These are phyloP conservation scores for Heliconius charithonia DNA, from an alignment of 2,888 invertebrate species.

Conservation along the genomic window DNA sequence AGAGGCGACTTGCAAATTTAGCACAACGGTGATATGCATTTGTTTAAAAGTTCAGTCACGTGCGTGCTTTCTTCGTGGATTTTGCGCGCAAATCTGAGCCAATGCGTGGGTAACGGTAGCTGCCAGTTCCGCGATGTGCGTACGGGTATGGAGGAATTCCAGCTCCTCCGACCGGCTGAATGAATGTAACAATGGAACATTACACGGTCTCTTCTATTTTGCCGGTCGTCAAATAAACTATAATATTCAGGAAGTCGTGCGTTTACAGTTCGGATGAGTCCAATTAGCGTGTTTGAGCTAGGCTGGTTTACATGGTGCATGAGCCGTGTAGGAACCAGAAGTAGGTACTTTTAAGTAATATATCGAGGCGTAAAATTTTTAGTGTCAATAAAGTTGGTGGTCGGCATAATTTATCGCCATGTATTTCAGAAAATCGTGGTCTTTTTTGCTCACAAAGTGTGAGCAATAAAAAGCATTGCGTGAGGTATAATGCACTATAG, in stretches of 20 bases:
- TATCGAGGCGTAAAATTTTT: constrained; percentile 29
- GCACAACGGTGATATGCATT: constrained; percentile 54
- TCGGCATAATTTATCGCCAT: constrained; percentile 28
- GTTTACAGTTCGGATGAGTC: constrained; percentile 28
- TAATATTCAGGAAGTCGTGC: constrained; percentile 41
- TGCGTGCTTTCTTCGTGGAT: constrained; percentile 80
- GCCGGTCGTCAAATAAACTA: constrained; percentile 32
- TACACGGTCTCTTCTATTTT: constrained; percentile 41
- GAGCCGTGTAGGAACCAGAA: constrained; percentile 28
- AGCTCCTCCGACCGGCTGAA: constrained; percentile 39
- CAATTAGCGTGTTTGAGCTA: constrained; percentile 1
- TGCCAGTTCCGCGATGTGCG: constrained; percentile 70
- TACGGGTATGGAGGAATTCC: constrained; percentile 64
- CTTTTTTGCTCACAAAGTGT: constrained; percentile 33
- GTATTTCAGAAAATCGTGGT: constrained; percentile 21
- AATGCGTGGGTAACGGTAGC: constrained; percentile 75
- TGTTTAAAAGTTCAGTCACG: constrained; percentile 74
- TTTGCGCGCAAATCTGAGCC: constrained; percentile 78
- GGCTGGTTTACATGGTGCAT: constrained; percentile 10
- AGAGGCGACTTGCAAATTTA: constrained; percentile 47
- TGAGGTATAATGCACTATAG: constrained; percentile 50
- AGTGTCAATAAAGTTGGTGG: constrained; percentile 48
- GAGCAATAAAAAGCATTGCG: constrained; percentile 53
- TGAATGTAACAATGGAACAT: constrained; percentile 46
- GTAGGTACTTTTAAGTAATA: constrained; percentile 24